phyloP scores from a whole-genome alignment of 2,888 invertebrate genomes.

The Eurytoma adleriae region DNA sequence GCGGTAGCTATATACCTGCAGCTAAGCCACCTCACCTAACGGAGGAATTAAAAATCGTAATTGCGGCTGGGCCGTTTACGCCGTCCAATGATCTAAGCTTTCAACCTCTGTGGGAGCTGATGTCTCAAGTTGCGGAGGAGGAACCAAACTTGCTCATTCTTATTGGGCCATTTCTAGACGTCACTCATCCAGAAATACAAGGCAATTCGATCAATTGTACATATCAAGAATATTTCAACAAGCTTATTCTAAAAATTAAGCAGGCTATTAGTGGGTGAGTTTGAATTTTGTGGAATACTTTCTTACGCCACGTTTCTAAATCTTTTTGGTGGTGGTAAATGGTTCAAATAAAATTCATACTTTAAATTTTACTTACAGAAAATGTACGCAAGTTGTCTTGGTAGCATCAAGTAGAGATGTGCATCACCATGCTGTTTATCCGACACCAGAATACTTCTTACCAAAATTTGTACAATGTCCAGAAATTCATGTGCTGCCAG shows the following conservation, averaged over 20 bases:
- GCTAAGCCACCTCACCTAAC: conserved; percentile 74
- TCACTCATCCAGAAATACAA: conserved; percentile 81
- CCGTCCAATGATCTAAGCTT: conserved; percentile 86
- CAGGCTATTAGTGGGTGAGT: conserved; percentile 81
- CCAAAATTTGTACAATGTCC: conserved; percentile 77
- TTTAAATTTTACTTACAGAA: conserved; percentile 74
- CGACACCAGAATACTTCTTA: conserved; percentile 86
- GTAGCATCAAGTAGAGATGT: conserved; percentile 88
- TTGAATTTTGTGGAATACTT: neutral
- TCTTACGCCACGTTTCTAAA: neutral
- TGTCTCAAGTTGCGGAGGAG: conserved; percentile 82
- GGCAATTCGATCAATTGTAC: conserved; percentile 82
- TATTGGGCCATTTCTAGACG: conserved; percentile 91
- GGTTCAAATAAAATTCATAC: conserved; percentile 23
- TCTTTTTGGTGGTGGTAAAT: neutral
- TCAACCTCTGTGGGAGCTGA: conserved; percentile 88
- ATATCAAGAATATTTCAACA: conserved; percentile 86
- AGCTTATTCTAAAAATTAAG: conserved; percentile 82
- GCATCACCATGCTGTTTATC: conserved; percentile 88
- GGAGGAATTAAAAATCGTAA: conserved; percentile 79
- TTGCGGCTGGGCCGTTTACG: conserved; percentile 92
- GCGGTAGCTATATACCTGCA: conserved; percentile 76
- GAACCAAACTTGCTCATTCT: conserved; percentile 89
- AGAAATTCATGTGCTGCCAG: conserved; percentile 85
- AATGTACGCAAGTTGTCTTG: conserved; percentile 84